Conservation (phyloP, 2,797 vertebrate species). For the Mus caroli region DNA sequence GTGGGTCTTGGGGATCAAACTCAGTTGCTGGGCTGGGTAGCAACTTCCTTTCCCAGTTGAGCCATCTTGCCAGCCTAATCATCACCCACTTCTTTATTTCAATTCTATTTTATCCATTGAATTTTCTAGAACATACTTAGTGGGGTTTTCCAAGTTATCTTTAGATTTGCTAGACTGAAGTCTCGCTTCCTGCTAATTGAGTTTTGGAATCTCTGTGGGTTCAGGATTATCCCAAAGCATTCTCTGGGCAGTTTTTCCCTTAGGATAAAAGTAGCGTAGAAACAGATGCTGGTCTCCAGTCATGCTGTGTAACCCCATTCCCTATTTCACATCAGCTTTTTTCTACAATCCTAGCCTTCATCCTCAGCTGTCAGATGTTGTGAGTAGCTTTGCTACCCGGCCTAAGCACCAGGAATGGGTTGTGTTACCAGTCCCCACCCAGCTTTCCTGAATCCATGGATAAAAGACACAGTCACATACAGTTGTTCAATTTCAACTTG, state of each 20-base stretch:
- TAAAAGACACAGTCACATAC: background rate
- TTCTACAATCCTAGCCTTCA: background rate
- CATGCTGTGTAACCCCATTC: background rate
- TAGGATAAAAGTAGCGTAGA: background rate
- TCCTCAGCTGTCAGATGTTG: background rate
- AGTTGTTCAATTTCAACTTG: background rate
- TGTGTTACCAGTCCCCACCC: background rate
- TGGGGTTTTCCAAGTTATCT: background rate
- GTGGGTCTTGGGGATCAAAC: background rate
- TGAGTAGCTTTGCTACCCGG: background rate
- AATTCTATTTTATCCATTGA: background rate
- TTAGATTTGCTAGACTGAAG: conserved; percentile 32
- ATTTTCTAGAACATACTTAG: conserved; percentile 1
- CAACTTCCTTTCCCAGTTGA: background rate
- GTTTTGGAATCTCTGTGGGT: background rate
- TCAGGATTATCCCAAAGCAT: conserved; percentile 24
- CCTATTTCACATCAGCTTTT: background rate
- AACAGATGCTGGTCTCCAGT: background rate
- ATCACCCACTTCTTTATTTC: background rate
- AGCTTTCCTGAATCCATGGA: background rate
- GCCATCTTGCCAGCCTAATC: background rate
- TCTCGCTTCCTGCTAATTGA: background rate
- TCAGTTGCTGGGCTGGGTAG: background rate
- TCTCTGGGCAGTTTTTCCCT: conserved; percentile 16
- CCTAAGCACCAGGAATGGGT: background rate